Evolutionary conservation across 1,140 invertebrate genomes (phyloP), one percentile per base, ranked within the genome.

Genomic region (Formica selysi): DNA sequence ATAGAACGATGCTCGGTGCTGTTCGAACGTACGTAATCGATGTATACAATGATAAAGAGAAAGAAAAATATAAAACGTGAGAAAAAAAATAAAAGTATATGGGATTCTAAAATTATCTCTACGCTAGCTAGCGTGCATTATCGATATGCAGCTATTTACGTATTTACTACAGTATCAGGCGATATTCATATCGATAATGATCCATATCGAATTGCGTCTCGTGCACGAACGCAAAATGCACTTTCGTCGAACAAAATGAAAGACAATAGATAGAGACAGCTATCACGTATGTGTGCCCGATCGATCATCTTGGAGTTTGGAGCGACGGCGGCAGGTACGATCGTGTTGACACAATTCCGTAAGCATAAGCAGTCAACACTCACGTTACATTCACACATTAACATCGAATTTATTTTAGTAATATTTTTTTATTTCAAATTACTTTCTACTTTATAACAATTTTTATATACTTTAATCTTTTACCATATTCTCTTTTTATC

Each of bases 251-350:
- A 74, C 26, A n/a, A 36, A 74, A 83, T 48, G 54, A 61, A 81
- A 83, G 29, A 62, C 67, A 73, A 83, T 61, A 73, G 79, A 83
- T 61, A 73, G 79, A 73, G 79, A 61, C 29, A 83, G 54, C 68
- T 83, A 38, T 83, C 68, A 83, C 68, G 79, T 83, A 74, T 8
- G 54, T 44, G 2, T 32, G 26, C 2, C 54, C 68, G 68, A 83
- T 83, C 79, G 79, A 83, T 83, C 79, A 62, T 41, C 19, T 67
- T 22, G 19, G n/a, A 83, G 29, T 11, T 67, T 19, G 19, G 13
- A 83, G 29, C 4, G 38, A 83, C 68, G 79, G 54, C 29, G 79
- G 29, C 68, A 83, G 68, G 68, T 61, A 83, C 68, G 68, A 62
- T 62, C 54, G 19, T 10, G 68, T 83, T 74, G 79, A 83, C 79